These are phyloP conservation scores for Vanessa tameamea DNA, from an alignment of 1,140 invertebrate genomes.

Conservation along the genomic window DNA sequence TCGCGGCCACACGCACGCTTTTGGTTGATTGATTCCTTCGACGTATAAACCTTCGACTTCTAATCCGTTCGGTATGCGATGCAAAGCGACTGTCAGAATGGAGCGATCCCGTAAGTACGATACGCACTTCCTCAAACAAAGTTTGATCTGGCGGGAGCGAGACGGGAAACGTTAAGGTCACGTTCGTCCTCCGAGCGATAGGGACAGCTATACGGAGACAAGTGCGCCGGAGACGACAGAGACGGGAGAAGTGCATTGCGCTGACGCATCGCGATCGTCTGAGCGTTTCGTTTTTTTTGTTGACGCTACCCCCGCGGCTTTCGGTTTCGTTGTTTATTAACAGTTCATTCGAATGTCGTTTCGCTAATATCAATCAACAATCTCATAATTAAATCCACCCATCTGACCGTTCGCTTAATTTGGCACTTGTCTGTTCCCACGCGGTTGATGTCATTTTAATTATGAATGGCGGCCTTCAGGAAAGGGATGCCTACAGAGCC, in stretches of 20 bases:
- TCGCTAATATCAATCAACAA: constrained; percentile 63
- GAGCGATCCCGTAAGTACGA: constrained; percentile 58
- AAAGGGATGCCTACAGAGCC: constrained; percentile 49
- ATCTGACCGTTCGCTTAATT: constrained; percentile 61
- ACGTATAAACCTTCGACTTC: constrained; percentile 58
- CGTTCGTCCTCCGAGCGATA: constrained; percentile 39
- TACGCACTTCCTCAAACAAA: constrained; percentile 68
- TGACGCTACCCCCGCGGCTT: constrained; percentile 61
- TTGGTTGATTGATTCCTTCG: constrained; percentile 49
- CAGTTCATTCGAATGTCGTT: constrained; percentile 55
- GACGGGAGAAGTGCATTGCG: constrained; percentile 69
- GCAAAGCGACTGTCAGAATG: constrained; percentile 52
- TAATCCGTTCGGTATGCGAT: constrained; percentile 66
- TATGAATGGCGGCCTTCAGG: constrained; percentile 64
- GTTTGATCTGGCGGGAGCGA: constrained; percentile 44
- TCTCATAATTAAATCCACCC: constrained; percentile 65
- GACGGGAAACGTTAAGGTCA: constrained; percentile 38
- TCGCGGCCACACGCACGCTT: constrained; percentile 68
- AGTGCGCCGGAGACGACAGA: constrained; percentile 55
- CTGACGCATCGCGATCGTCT: constrained; percentile 72
- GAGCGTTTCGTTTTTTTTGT: constrained; percentile 63
- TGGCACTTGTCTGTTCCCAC: constrained; percentile 73
- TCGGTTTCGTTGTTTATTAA: constrained; percentile 69
- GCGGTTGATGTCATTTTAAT: constrained; percentile 76
- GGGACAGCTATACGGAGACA: constrained; percentile 55